Conservation (phyloP, 1,140 invertebrate species). For the Meloidogyne hapla region DNA sequence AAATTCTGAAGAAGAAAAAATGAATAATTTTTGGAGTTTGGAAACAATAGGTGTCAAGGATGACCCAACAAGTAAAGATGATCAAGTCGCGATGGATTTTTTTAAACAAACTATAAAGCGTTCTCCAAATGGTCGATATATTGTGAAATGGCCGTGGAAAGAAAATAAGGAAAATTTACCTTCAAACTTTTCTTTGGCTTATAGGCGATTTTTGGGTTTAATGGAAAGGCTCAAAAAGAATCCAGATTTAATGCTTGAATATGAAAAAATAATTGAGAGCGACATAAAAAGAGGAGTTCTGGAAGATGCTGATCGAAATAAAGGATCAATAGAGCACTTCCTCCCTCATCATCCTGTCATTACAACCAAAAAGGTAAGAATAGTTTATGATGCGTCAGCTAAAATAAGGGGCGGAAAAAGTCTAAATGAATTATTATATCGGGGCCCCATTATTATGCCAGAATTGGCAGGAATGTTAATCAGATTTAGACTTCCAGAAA, state of each 20-base stretch:
- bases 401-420: no score
- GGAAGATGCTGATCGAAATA: conserved; percentile 4
- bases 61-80: neutral
- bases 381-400: neutral
- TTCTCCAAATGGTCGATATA: neutral
- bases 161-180: neutral
- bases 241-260: neutral
- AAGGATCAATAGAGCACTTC: conserved; percentile 14
- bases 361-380: neutral
- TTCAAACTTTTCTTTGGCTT: conserved; percentile 2
- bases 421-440: no score
- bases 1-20: neutral
- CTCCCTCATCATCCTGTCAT: conserved; percentile 17
- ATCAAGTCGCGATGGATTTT: conserved; percentile 1
- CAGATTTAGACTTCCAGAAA: no score
- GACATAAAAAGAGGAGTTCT: conserved; percentile 5
- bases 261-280: neutral
- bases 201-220: conserved; percentile 9
- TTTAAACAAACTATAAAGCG: conserved; percentile 1
- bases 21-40: conserved; percentile 10
- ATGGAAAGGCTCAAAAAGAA: neutral
- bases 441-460: no score
- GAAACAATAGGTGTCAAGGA: neutral
- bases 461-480: no score
- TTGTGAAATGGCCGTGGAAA: conserved; percentile 10